Base-by-base conservation (phyloP, 1,140 invertebrate genomes). In the Calliphora vicina region DNA sequence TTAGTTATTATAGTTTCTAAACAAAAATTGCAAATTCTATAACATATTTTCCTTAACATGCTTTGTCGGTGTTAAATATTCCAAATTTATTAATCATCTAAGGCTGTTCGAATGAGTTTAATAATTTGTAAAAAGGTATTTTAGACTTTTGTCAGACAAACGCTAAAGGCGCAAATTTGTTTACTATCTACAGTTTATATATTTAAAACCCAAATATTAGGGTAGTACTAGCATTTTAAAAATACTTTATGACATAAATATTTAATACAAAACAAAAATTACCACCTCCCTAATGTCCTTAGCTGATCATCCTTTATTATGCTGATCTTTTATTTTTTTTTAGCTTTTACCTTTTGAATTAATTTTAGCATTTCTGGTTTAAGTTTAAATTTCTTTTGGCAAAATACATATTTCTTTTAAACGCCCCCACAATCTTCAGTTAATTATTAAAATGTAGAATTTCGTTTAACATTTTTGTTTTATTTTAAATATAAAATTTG, bases 391-490 rank as follows among this genome's bases (percentile, higher is more conserved):
- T 27, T 73, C 72, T 17, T 73, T 23, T 29, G 72, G 72, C 15
- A 26, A 73, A 17, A 26, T 73, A 73, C 25, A 73, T 26, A 29
- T 73, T 35, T 73, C 15, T 29, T 73, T 73, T 73, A 73, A 73
- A 73, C 72, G 72, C 72, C 72, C 72, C 29, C 72, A 73, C 72
- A 73, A 73, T 73, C 10, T 73, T 26, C 26, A 17, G 26, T 27
- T 73, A 13, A 73, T 73, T 73, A 29, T 73, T 73, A 73, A 73
- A 35, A 27, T 73, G 13, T 2, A 35, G 5, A 35, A 6, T 35
- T 35, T 57, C 4, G 12, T 57, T 2, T n/a, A n/a, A 57, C 15
- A 57, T 57, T n/a, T 15, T 15, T 17, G 15, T 57, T 57, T 57
- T n/a, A n/a, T 17, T 57, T 17, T 0, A 57, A n/a, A 57, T 57